These are phyloP conservation scores for Stomatorhinus walkeri DNA, from an alignment of 2,797 vertebrate genomes.

Conservation along the genomic window DNA sequence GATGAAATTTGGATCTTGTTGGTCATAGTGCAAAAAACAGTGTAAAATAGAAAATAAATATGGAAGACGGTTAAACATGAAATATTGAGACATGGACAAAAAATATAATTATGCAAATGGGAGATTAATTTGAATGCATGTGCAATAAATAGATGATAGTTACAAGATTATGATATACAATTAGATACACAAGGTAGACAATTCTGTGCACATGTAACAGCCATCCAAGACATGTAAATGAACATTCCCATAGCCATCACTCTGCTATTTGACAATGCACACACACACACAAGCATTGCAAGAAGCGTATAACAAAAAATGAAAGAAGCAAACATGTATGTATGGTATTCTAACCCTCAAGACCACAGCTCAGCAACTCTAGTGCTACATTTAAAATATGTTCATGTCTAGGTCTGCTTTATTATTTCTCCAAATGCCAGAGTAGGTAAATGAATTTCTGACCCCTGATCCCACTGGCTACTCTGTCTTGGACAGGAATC, in stretches of 20 bases:
- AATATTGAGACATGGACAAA: neutral
- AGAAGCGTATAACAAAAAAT: neutral
- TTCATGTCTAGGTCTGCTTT: neutral
- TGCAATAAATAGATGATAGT: neutral
- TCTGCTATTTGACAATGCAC: neutral
- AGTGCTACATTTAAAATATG: slow-evolving; percentile 10
- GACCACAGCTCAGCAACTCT: neutral
- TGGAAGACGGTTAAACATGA: neutral
- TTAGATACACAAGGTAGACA: neutral
- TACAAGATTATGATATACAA: neutral
- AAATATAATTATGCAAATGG: neutral
- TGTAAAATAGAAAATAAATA: neutral
- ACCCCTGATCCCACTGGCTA: neutral
- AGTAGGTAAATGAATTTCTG: neutral
- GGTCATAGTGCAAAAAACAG: neutral
- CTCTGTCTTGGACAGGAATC: neutral
- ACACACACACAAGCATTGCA: neutral
- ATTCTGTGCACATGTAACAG: neutral
- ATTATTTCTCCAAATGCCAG: neutral
- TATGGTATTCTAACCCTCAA: neutral
- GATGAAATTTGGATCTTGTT: neutral
- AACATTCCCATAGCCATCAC: neutral
- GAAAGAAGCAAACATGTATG: neutral
- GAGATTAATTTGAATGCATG: neutral
- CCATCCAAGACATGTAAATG: neutral